A percentile compares a stretch with the other conserved stretches of the same genome.
These are phyloP conservation scores for Neopelma chrysocephalum DNA, from an alignment of 2,797 vertebrate genomes.

Conservation along the genomic window DNA sequence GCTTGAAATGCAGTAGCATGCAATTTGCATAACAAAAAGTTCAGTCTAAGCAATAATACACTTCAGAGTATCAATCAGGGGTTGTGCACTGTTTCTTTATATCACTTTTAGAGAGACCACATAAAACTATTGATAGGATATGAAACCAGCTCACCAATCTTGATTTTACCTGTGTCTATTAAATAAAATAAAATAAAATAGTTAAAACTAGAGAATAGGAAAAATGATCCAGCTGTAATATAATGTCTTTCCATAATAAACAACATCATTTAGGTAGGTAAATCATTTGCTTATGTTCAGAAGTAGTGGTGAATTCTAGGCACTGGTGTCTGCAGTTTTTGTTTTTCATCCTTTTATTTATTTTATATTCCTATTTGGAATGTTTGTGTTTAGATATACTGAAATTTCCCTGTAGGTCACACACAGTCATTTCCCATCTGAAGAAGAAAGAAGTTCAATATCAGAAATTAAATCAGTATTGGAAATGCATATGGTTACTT, in stretches of 20 bases:
- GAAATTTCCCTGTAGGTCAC: neutral
- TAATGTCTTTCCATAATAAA: neutral
- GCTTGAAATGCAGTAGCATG: neutral
- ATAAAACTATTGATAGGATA: neutral
- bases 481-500: neutral
- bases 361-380: neutral
- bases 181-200: neutral
- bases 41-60: neutral
- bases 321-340: neutral
- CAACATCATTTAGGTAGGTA: neutral
- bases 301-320: neutral
- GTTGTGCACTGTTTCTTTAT: neutral
- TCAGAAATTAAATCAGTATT: neutral
- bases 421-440: neutral
- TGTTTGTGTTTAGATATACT: neutral
- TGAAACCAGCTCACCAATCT: neutral
- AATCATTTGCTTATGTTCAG: neutral
- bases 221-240: neutral
- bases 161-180: neutral
- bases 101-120: neutral
- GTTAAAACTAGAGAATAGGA: neutral
- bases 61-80: neutral
- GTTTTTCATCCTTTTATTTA: neutral
- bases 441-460: neutral
- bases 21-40: slow-evolving; percentile 1